phyloP scores from a whole-genome alignment of 2,113 vertebrate genomes.

The Craseonycteris thonglongyai region DNA sequence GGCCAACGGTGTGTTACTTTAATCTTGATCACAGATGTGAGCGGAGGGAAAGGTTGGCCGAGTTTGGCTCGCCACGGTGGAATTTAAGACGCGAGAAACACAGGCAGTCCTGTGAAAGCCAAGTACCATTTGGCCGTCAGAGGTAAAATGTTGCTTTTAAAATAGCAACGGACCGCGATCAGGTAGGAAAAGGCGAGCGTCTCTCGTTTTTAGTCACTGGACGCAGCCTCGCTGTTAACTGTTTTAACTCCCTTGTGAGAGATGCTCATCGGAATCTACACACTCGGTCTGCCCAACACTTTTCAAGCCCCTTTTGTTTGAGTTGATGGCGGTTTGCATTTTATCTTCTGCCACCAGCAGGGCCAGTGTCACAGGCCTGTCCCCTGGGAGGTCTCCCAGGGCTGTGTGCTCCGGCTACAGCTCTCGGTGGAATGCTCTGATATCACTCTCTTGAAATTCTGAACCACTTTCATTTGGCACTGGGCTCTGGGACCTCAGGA shows the following conservation, averaged over 20 bases:
- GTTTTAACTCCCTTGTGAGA: background rate
- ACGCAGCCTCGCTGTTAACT: background rate
- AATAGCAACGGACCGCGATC: conserved; percentile 16
- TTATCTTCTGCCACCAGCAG: background rate
- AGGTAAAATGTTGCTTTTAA: conserved; percentile 14
- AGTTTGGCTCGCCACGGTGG: background rate
- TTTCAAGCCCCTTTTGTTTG: background rate
- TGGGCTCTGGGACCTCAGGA: rapidly evolving
- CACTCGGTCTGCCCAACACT: background rate
- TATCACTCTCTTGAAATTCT: background rate
- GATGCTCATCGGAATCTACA: background rate
- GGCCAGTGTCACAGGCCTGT: rapidly evolving
- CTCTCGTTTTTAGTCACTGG: background rate
- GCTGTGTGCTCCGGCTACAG: background rate
- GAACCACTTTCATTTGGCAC: background rate
- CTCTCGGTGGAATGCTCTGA: background rate
- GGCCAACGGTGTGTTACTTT: background rate
- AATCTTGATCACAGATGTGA: conserved; percentile 9
- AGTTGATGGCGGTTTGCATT: background rate
- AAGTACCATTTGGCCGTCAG: background rate
- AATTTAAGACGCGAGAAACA: conserved; percentile 6
- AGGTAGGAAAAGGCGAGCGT: background rate
- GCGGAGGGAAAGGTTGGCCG: background rate
- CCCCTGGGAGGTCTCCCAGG: rapidly evolving
- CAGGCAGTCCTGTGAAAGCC: background rate